Percentiles rank a stretch among this genome's conserved stretches.
Conservation (phyloP, 1,140 invertebrate genomes). For the Papilio dardanus region DNA sequence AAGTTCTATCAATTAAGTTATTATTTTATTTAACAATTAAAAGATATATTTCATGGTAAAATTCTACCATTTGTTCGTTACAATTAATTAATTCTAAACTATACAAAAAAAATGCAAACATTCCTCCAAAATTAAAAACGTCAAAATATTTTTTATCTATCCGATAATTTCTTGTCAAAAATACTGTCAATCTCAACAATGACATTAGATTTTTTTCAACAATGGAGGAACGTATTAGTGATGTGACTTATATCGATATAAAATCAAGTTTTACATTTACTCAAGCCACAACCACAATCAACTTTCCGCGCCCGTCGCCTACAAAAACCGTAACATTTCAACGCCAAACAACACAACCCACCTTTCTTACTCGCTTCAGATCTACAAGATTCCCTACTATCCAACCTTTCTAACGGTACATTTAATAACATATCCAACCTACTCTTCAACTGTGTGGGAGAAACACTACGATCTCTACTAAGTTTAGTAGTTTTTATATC, state of each 20-base stretch:
- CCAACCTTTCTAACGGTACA: constrained; percentile 59
- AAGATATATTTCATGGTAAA: constrained; percentile 33
- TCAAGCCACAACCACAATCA: constrained; percentile 63
- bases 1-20: not conserved
- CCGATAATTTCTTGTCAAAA: not conserved
- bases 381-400: constrained; percentile 70
- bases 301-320: constrained; percentile 61
- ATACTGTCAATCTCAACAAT: not conserved
- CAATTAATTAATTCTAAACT: constrained; percentile 20
- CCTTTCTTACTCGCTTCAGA: constrained; percentile 63
- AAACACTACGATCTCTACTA: constrained; percentile 80
- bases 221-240: constrained; percentile 12
- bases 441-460: constrained; percentile 82
- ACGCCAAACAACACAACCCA: constrained; percentile 68
- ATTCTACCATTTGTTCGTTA: constrained; percentile 39
- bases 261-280: constrained; percentile 59
- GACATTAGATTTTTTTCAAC: not conserved
- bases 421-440: constrained; percentile 65
- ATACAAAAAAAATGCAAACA: constrained; percentile 28
- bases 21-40: constrained; percentile 38
- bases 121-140: constrained; percentile 32
- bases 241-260: constrained; percentile 1
- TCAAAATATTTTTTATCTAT: constrained; percentile 8
- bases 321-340: constrained; percentile 76
- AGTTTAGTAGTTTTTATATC: constrained; percentile 52